Conservation (phyloP, 2,888 invertebrate genomes). For the Drosophila parthenogenetica region DNA sequence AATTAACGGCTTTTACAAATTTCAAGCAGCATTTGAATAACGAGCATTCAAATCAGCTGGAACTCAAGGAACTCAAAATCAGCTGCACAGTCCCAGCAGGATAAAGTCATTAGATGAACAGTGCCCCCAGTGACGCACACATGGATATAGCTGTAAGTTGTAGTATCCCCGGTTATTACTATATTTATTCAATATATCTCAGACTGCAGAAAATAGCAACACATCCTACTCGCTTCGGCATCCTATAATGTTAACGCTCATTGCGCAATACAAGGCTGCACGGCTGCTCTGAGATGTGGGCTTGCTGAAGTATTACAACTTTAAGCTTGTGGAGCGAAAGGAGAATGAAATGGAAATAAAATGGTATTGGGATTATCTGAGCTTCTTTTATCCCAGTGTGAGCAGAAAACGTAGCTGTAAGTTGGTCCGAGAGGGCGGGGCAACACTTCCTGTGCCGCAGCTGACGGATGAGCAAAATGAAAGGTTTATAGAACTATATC, state of each 20-base stretch:
- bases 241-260: conserved; percentile 52
- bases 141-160: conserved; percentile 9
- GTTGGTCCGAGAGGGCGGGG: neutral
- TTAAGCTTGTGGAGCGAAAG: conserved; percentile 23
- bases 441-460: conserved; percentile 28
- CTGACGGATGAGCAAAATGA: conserved; percentile 36
- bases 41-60: conserved; percentile 16
- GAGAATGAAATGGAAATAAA: neutral
- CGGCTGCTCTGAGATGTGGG: conserved; percentile 40
- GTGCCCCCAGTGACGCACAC: neutral
- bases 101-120: neutral
- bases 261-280: conserved; percentile 25
- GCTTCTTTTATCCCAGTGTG: conserved; percentile 22
- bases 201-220: conserved; percentile 5
- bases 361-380: conserved; percentile 34
- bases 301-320: conserved; percentile 29
- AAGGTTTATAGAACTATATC: conserved; percentile 48
- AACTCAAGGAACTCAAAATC: neutral
- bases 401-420: neutral
- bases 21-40: conserved; percentile 40
- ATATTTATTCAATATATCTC: neutral
- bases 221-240: conserved; percentile 27
- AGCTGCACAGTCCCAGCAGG: neutral
- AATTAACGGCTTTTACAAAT: conserved; percentile 26
- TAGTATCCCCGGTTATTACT: neutral